These are phyloP conservation scores for Acipenser transmontanus DNA, from an alignment of 2,797 vertebrate species.

Conservation along the genomic window DNA sequence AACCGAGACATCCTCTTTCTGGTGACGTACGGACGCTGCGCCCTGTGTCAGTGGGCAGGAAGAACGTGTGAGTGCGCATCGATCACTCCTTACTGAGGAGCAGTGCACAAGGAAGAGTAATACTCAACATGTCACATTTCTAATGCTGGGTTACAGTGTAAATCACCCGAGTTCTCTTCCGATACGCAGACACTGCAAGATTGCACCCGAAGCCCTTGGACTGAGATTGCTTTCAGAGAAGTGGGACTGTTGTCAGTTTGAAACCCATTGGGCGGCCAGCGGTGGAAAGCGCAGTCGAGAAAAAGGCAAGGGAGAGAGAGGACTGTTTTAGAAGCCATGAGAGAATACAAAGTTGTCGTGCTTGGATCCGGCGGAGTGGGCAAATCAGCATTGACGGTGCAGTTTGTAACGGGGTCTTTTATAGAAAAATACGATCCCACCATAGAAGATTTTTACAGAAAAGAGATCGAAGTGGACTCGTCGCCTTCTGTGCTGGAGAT, in stretches of 20 bases:
- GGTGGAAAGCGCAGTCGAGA: constrained; percentile 27
- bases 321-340: constrained; percentile 51
- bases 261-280: constrained; percentile 53
- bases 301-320: constrained; percentile 46
- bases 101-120: constrained; percentile 33
- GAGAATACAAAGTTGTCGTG: constrained; percentile 92
- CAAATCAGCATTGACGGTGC: constrained; percentile 84
- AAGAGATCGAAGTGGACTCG: constrained; percentile 91
- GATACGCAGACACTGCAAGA: neutral
- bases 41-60: constrained; percentile 61
- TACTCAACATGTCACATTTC: constrained; percentile 35
- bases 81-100: constrained; percentile 47
- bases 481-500: constrained; percentile 92
- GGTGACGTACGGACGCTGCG: constrained; percentile 40
- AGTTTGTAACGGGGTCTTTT: constrained; percentile 87
- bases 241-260: constrained; percentile 32
- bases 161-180: constrained; percentile 16
- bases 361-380: constrained; percentile 87
- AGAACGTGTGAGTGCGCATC: constrained; percentile 45
- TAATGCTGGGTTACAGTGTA: constrained; percentile 1
- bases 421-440: constrained; percentile 92
- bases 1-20: constrained; percentile 29
- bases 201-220: constrained; percentile 22
- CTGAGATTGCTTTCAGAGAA: constrained; percentile 23
- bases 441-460: constrained; percentile 90